Evolutionary conservation across 2,888 invertebrate species (phyloP).

Genomic region (Melanotus villosus): DNA sequence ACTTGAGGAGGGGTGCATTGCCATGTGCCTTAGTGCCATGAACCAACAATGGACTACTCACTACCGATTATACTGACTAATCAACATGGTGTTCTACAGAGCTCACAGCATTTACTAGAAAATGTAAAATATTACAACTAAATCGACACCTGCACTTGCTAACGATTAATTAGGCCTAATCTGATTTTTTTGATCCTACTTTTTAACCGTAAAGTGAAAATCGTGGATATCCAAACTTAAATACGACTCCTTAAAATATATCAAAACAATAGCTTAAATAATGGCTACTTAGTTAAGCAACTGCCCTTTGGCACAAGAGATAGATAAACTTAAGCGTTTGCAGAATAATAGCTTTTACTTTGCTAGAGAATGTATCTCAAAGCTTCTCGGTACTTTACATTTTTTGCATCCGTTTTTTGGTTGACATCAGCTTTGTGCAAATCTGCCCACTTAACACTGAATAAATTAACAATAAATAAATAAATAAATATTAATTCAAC

Average conservation of each 20-base stretch:
- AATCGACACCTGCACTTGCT: slow-evolving; percentile 41
- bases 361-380: slow-evolving; percentile 7
- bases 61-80: slow-evolving; percentile 58
- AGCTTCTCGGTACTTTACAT: background rate
- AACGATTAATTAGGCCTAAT: slow-evolving; percentile 54
- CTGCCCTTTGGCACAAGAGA: slow-evolving; percentile 62
- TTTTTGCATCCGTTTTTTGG: background rate
- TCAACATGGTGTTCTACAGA: slow-evolving; percentile 62
- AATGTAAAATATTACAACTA: slow-evolving; percentile 42
- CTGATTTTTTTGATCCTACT: slow-evolving; percentile 44
- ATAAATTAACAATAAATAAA: too few relatives aligned
- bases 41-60: slow-evolving; percentile 59
- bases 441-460: too few relatives aligned
- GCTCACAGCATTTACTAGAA: slow-evolving; percentile 61
- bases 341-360: slow-evolving; percentile 9
- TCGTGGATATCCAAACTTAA: slow-evolving; percentile 34
- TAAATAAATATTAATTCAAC: too few relatives aligned
- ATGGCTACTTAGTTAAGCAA: slow-evolving; percentile 58
- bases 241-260: slow-evolving; percentile 37
- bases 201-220: background rate
- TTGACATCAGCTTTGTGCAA: too few relatives aligned
- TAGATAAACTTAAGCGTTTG: slow-evolving; percentile 39
- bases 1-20: slow-evolving; percentile 68
- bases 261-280: slow-evolving; percentile 45
- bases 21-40: slow-evolving; percentile 67